Evolutionary conservation across 2,113 vertebrate species (phyloP).

Genomic region (Pristiophorus japonicus): DNA sequence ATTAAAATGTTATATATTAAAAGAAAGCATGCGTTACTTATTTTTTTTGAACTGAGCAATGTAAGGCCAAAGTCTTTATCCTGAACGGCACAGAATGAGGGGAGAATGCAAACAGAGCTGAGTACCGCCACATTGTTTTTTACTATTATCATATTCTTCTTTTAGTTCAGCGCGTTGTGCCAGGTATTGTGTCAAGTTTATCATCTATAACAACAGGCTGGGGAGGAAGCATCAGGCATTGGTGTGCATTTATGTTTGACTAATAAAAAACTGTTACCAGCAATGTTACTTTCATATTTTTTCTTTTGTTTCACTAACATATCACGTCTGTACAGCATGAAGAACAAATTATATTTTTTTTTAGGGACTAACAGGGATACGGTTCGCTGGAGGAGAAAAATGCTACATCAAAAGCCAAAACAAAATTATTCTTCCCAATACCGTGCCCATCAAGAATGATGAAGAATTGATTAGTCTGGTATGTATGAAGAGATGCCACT

Average conservation of each 20-base stretch:
- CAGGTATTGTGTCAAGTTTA: not conserved
- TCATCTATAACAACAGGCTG: not conserved
- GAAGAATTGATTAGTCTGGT: slow-evolving; percentile 58
- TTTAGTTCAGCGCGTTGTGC: not conserved
- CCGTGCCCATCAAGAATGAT: slow-evolving; percentile 46
- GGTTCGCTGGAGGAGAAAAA: slow-evolving; percentile 70
- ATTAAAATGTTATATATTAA: not conserved
- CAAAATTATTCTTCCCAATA: slow-evolving; percentile 62
- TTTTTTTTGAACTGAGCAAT: not conserved
- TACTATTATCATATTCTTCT: not conserved
- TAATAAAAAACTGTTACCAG: not conserved
- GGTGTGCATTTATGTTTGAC: not conserved
- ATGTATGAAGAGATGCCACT: slow-evolving; percentile 40
- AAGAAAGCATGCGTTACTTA: not conserved
- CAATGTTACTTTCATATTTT: not conserved
- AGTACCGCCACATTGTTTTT: not conserved
- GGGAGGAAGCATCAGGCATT: not conserved
- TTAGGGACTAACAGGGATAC: slow-evolving; percentile 68
- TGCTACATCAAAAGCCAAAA: slow-evolving; percentile 70
- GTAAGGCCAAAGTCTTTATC: not conserved
- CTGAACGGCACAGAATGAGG: not conserved
- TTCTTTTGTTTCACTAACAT: slow-evolving; percentile 2
- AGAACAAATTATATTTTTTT: slow-evolving; percentile 37
- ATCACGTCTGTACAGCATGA: not conserved
- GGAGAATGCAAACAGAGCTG: not conserved